A percentile compares a stretch with the other conserved stretches of the same genome.
Conservation (phyloP, 1,140 invertebrate species). For the Paraescarpia echinospica region DNA sequence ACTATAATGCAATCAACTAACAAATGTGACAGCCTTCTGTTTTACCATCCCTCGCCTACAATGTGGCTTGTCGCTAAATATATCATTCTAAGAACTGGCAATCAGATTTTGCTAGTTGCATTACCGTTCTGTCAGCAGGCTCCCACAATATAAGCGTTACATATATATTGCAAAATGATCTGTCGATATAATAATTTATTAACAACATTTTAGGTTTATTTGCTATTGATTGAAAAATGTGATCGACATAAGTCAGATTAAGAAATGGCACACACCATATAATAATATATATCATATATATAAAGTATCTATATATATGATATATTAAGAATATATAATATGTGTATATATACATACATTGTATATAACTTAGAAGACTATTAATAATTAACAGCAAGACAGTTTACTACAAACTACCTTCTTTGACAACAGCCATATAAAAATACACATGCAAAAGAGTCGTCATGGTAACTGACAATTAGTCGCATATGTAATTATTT, state of each 20-base stretch:
- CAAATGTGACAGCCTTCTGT: not conserved
- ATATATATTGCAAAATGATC: not conserved
- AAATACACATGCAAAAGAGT: not conserved
- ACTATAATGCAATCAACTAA: not conserved
- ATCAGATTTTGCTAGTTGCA: not conserved
- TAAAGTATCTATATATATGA: too few relatives aligned
- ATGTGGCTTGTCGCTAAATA: not conserved
- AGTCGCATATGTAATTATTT: not conserved
- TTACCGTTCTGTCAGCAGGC: not conserved
- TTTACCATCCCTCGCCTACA: not conserved
- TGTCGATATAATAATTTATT: not conserved
- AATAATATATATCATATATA: not conserved
- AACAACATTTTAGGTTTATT: not conserved
- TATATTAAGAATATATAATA: too few relatives aligned
- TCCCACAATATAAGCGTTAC: not conserved
- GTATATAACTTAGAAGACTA: not conserved
- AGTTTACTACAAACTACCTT: not conserved
- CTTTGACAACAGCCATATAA: not conserved
- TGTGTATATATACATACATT: not conserved
- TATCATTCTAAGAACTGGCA: not conserved
- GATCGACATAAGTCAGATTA: not conserved
- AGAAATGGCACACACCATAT: not conserved
- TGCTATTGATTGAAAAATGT: not conserved
- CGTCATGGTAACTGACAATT: not conserved
- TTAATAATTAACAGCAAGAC: conserved; percentile 2